Conservation (phyloP, 1,140 invertebrate species). For the Calliphora vicina region DNA sequence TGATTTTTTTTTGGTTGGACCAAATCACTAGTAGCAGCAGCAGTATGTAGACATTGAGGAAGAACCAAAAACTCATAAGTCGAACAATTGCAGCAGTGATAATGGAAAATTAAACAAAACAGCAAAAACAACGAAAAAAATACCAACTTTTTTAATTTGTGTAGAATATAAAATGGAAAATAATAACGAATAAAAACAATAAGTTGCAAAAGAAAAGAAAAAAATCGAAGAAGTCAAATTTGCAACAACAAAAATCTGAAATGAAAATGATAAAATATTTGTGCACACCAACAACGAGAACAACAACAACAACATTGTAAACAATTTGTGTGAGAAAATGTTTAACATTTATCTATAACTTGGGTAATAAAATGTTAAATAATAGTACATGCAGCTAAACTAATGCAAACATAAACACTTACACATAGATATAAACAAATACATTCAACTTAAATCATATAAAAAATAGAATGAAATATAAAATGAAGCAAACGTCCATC, state of each 20-base stretch:
- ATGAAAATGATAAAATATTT: not conserved
- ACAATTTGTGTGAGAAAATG: conserved; percentile 29
- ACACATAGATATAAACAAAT: not conserved
- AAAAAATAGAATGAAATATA: not conserved
- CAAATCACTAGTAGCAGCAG: not conserved
- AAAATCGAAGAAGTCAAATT: not conserved
- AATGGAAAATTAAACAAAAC: not conserved
- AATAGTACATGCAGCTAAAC: not conserved
- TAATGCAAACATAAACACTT: not conserved
- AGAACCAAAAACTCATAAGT: too few species aligned
- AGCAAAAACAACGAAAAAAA: not conserved
- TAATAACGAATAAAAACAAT: too few species aligned
- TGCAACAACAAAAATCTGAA: not conserved
- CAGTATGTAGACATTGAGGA: not conserved
- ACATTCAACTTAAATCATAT: not conserved
- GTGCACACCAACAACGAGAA: not conserved
- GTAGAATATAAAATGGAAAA: not conserved
- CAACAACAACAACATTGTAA: not conserved
- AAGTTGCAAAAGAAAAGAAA: not conserved
- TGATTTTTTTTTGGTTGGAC: not conserved
- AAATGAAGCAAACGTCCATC: not conserved
- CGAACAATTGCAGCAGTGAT: not conserved
- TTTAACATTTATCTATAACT: conserved; percentile 31
- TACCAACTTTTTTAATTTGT: conserved; percentile 31
- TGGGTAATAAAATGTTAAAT: conserved; percentile 29